Percentiles rank a stretch among this genome's conserved stretches.
Conservation (phyloP, 1,140 invertebrate genomes). For the Drosophila repletoides region DNA sequence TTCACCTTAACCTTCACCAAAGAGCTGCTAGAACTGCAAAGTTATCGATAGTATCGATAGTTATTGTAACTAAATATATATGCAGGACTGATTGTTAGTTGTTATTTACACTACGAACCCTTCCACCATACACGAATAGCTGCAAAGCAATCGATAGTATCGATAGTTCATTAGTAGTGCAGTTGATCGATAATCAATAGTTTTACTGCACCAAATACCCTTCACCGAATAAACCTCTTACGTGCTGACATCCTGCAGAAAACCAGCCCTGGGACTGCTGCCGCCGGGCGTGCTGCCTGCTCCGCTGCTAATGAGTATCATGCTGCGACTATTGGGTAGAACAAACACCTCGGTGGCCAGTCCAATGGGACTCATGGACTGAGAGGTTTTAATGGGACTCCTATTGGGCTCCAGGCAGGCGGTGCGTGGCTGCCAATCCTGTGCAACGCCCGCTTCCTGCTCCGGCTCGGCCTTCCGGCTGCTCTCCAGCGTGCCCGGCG, state of each 20-base stretch:
- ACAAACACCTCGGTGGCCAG: constrained; percentile 66
- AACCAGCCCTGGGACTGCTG: constrained; percentile 42
- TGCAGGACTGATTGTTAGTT: no score
- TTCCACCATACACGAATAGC: no score
- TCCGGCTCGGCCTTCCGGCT: neutral
- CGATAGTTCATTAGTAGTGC: no score
- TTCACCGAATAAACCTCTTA: no score
- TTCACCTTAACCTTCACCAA: no score
- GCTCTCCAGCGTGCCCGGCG: constrained; percentile 54
- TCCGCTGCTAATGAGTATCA: constrained; percentile 73
- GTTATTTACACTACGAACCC: no score
- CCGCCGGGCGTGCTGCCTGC: constrained; percentile 11
- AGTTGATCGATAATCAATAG: no score
- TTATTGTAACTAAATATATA: no score
- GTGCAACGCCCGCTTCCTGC: neutral
- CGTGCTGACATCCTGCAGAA: constrained; percentile 68
- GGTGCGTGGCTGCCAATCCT: constrained; percentile 57
- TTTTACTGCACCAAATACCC: neutral
- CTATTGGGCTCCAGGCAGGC: constrained; percentile 61
- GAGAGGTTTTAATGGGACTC: constrained; percentile 76
- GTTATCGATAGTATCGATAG: no score
- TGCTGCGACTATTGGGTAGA: constrained; percentile 77
- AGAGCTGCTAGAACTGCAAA: no score
- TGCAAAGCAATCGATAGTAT: no score
- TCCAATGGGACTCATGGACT: constrained; percentile 77